A percentile compares a stretch with the other conserved stretches of the same genome.
Evolutionary conservation across 2,888 invertebrate genomes (phyloP).

Genomic region (Oligia strigilis): DNA sequence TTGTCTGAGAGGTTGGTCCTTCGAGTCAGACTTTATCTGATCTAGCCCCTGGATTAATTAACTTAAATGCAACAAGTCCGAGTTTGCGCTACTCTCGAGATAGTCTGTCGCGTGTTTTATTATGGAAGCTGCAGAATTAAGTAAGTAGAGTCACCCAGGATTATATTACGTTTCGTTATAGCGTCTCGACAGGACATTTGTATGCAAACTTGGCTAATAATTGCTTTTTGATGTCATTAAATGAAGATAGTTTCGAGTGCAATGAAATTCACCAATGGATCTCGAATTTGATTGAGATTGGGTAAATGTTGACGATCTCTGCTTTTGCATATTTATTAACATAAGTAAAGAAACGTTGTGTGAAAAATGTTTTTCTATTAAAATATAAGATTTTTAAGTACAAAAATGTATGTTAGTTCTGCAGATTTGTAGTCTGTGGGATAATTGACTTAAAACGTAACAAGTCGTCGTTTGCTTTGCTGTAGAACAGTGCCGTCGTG

Average conservation of each 20-base stretch:
- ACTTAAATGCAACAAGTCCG: constrained; percentile 90
- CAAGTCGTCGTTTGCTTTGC: constrained; percentile 80
- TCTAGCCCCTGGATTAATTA: constrained; percentile 87
- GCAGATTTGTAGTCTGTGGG: constrained; percentile 64
- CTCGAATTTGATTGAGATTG: constrained; percentile 31
- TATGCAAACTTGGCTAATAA: constrained; percentile 65
- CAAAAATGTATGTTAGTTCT: constrained; percentile 55
- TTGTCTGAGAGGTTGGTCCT: constrained; percentile 75
- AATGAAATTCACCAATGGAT: constrained; percentile 35
- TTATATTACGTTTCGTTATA: constrained; percentile 74
- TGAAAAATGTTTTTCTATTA: constrained; percentile 3
- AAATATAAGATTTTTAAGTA: neutral
- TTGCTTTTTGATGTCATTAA: constrained; percentile 63
- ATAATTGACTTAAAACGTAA: constrained; percentile 80
- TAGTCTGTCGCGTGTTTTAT: constrained; percentile 87
- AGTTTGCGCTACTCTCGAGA: constrained; percentile 87
- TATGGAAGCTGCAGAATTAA: constrained; percentile 86
- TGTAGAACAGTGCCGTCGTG: constrained; percentile 72
- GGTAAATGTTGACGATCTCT: constrained; percentile 24
- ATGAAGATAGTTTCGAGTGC: constrained; percentile 48
- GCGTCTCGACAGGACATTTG: constrained; percentile 55
- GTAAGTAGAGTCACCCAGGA: constrained; percentile 76
- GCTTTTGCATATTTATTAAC: neutral
- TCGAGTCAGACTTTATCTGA: constrained; percentile 84
- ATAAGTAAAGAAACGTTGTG: neutral